Evolutionary conservation across 2,113 vertebrate species (phyloP).

Genomic region (Bubalus kerabau): DNA sequence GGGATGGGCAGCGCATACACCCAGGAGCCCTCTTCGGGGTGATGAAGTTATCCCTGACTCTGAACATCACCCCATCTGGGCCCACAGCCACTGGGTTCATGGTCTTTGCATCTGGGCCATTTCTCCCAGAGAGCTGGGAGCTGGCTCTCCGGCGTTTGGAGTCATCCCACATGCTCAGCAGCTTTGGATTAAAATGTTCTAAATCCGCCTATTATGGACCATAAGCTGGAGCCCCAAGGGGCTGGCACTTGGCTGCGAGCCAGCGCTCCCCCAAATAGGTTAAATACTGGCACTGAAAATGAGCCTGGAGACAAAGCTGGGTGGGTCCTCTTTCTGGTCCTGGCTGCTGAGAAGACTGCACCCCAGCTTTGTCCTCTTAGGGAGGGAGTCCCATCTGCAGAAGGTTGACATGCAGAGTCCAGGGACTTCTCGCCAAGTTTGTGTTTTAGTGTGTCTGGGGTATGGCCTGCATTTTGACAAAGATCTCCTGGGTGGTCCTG

Average conservation of each 20-base stretch:
- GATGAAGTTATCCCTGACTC: not conserved
- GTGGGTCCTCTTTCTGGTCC: not conserved
- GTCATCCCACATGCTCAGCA: not conserved
- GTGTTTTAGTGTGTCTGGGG: not conserved
- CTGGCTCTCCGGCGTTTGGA: not conserved
- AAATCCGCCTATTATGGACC: conserved; percentile 22
- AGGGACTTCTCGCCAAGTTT: not conserved
- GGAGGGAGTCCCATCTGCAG: not conserved
- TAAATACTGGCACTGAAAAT: not conserved
- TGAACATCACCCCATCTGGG: not conserved
- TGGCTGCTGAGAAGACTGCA: not conserved
- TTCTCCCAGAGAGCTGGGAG: not conserved
- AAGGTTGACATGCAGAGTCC: not conserved
- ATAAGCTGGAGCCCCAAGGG: conserved; percentile 19
- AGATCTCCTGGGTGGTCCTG: not conserved
- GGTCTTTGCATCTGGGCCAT: not conserved
- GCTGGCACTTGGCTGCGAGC: not conserved
- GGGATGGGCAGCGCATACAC: fast-evolving
- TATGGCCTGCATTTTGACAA: not conserved
- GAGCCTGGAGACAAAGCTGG: not conserved
- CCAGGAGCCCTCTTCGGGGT: not conserved
- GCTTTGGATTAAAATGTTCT: conserved; percentile 54
- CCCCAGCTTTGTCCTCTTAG: not conserved
- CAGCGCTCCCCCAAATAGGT: not conserved
- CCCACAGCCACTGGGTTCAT: not conserved